Evolutionary conservation across 2,888 invertebrate species (phyloP), one percentile per base, ranked within the genome.

Genomic region (Axea sp.): DNA sequence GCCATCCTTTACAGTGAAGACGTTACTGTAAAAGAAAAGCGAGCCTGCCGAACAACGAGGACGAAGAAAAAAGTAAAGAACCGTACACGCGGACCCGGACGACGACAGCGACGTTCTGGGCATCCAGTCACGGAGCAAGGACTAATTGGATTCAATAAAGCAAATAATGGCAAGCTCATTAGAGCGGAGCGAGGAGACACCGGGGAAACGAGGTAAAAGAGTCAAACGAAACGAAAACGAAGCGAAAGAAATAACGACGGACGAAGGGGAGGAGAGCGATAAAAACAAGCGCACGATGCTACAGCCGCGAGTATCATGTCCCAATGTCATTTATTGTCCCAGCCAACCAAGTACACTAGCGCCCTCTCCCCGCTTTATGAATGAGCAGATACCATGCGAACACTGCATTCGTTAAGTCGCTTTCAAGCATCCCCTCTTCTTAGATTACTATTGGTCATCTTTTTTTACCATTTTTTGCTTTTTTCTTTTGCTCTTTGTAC

Each of bases 91-190:
- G 31, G 60, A 11, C 4, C 28, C 7, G 30, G 30, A 37, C 28
- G 35, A 72, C 26, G 51, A 71, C 51, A 71, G 72, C 53, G 49
- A 41, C 53, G 41, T 39, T 62, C 67, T 45, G 67, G 77, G 72
- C 69, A 72, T 11, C 28, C 73, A 80, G 83, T 84, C 85, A 85
- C 78, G 83, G 80, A 85, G 84, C 82, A 83, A 84, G 82, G 84
- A 84, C 85, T 85, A 86, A 86, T 86, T 86, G 85, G 85, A 85
- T 86, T 83, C 83, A 85, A 85, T 86, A 85, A 85, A 84, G 84
- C 84, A 85, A 85, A 86, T 86, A 86, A 86, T 85, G 84, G 84
- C 84, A 83, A 86, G 86, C 86, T 85, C 85, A 86, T 86, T 86
- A 86, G 86, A 84, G 83, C 79, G 78, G 79, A 80, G 81, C 81